Evolutionary conservation across 2,888 invertebrate genomes (phyloP).

Genomic region (Lissonota sp.): DNA sequence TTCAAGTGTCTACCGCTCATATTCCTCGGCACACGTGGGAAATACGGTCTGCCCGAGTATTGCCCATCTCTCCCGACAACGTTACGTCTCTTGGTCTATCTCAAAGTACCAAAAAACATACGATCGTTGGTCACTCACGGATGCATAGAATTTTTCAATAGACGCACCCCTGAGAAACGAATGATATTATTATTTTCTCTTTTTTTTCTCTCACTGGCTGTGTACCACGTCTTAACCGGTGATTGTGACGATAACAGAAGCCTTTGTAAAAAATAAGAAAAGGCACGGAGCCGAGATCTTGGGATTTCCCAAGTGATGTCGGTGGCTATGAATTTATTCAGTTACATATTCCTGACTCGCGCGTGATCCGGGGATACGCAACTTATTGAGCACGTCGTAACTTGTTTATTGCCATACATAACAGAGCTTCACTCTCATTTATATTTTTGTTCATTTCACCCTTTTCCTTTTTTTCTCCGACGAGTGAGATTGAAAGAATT

Average conservation of each 20-base stretch:
- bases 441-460: constrained; percentile 22
- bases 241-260: constrained; percentile 54
- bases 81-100: constrained; percentile 42
- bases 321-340: not conserved
- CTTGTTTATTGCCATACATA: constrained; percentile 36
- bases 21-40: constrained; percentile 61
- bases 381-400: constrained; percentile 50
- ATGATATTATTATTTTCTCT: constrained; percentile 51
- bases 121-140: constrained; percentile 63
- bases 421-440: constrained; percentile 29
- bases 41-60: constrained; percentile 55
- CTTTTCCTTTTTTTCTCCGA: not conserved
- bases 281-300: constrained; percentile 16
- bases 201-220: constrained; percentile 7
- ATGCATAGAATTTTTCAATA: constrained; percentile 70
- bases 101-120: constrained; percentile 18
- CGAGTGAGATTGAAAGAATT: constrained; percentile 36
- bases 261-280: constrained; percentile 37
- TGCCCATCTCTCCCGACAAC: constrained; percentile 14
- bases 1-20: constrained; percentile 45
- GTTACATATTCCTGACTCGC: not conserved
- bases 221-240: constrained; percentile 22
- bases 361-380: constrained; percentile 11
- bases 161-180: constrained; percentile 54
- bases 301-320: constrained; percentile 66